phyloP scores from a whole-genome alignment of 2,113 vertebrate species.

The Pterocles orientalis region DNA sequence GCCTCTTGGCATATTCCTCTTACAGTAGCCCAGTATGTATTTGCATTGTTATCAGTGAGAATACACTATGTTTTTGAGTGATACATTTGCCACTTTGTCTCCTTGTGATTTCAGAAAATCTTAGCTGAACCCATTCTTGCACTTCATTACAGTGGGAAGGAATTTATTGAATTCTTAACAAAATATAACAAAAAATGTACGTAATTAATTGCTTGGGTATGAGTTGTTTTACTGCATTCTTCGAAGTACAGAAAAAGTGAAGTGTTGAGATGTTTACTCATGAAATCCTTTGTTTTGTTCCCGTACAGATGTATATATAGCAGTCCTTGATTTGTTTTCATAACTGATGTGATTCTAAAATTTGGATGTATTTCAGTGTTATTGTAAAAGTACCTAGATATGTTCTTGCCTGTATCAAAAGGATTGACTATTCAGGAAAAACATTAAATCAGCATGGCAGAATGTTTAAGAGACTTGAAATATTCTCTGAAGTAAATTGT shows the following conservation, averaged over 20 bases:
- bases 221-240: not conserved
- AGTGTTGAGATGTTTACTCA: not conserved
- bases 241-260: not conserved
- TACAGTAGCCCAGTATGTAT: not conserved
- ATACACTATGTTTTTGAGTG: not conserved
- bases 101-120: not conserved
- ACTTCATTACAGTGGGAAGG: not conserved
- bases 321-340: not conserved
- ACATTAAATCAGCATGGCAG: not conserved
- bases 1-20: fast-evolving
- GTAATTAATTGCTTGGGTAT: not conserved
- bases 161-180: not conserved
- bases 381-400: not conserved
- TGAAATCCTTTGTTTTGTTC: not conserved
- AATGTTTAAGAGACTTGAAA: not conserved
- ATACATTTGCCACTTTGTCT: not conserved
- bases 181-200: not conserved
- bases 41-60: not conserved
- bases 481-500: not conserved
- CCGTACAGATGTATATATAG: not conserved
- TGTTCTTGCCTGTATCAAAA: not conserved
- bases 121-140: not conserved
- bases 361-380: not conserved
- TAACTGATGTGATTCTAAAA: not conserved
- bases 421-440: not conserved